Conservation (phyloP, 2,113 vertebrate species). For the Lampris megalopsis region DNA sequence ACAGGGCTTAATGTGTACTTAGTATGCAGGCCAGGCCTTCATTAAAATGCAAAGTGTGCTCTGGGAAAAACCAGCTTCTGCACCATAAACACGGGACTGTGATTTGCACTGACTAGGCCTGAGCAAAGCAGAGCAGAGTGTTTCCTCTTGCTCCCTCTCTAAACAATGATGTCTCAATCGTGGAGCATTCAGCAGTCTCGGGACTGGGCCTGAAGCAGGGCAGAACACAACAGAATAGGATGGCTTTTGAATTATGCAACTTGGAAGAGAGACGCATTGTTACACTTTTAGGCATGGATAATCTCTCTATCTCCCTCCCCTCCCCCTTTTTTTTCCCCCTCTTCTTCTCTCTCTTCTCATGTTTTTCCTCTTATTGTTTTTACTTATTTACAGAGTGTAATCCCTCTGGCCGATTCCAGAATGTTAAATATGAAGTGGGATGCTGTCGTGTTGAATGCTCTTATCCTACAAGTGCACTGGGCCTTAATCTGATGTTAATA, state of each 20-base stretch:
- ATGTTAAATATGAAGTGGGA: constrained; percentile 78
- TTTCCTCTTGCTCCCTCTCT: not conserved
- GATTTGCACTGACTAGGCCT: constrained; percentile 64
- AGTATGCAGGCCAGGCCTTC: constrained; percentile 70
- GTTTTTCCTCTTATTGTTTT: constrained; percentile 31
- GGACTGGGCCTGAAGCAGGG: constrained; percentile 49
- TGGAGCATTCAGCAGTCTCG: constrained; percentile 35
- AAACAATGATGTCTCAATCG: constrained; percentile 53
- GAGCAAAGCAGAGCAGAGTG: constrained; percentile 43
- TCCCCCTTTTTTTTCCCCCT: constrained; percentile 4
- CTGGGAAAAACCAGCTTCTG: constrained; percentile 53
- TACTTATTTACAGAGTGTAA: constrained; percentile 68
- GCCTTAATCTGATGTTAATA: constrained; percentile 70
- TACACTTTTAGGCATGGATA: constrained; percentile 64
- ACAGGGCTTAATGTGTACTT: constrained; percentile 76
- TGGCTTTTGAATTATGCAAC: constrained; percentile 74
- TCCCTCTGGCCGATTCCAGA: constrained; percentile 29
- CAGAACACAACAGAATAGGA: constrained; percentile 54
- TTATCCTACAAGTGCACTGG: constrained; percentile 39
- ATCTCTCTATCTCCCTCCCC: constrained; percentile 13
- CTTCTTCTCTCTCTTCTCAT: constrained; percentile 4
- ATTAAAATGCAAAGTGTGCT: constrained; percentile 81
- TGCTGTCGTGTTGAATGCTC: constrained; percentile 41
- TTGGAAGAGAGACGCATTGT: constrained; percentile 64
- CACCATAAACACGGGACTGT: constrained; percentile 69